Conservation (phyloP, 2,113 vertebrate genomes). For the Lycaon pictus region DNA sequence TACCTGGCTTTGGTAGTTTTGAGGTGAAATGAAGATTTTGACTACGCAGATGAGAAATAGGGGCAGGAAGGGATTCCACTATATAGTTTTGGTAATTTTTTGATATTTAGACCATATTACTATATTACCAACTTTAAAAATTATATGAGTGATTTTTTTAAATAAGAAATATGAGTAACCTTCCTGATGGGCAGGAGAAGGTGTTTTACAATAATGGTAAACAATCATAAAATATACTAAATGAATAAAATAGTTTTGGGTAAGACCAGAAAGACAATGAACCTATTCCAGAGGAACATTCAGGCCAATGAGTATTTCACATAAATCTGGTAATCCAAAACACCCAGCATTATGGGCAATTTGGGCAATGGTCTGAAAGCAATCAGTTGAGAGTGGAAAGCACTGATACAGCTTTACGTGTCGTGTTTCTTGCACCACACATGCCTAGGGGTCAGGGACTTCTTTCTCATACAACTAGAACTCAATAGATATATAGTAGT, state of each 20-base stretch:
- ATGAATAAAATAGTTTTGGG: not conserved
- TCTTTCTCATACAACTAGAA: not conserved
- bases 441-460: not conserved
- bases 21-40: not conserved
- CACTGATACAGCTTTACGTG: not conserved
- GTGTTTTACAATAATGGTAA: not conserved
- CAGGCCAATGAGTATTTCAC: not conserved
- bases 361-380: slow-evolving; percentile 8
- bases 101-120: not conserved
- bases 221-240: not conserved
- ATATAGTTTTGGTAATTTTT: slow-evolving; percentile 17
- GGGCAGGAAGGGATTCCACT: not conserved
- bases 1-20: not conserved
- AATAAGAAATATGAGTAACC: not conserved
- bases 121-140: slow-evolving; percentile 35
- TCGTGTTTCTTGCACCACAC: not conserved
- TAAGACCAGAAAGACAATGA: not conserved
- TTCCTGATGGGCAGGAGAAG: not conserved
- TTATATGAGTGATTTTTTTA: not conserved
- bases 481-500: slow-evolving; percentile 32
- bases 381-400: not conserved
- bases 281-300: slow-evolving; percentile 2
- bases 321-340: not conserved
- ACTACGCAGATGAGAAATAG: not conserved
- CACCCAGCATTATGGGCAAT: not conserved